Evolutionary conservation across 30 jellyfish, hydroid and myxozoan species (phyloP).

Genomic region (Pelagia noctiluca): DNA sequence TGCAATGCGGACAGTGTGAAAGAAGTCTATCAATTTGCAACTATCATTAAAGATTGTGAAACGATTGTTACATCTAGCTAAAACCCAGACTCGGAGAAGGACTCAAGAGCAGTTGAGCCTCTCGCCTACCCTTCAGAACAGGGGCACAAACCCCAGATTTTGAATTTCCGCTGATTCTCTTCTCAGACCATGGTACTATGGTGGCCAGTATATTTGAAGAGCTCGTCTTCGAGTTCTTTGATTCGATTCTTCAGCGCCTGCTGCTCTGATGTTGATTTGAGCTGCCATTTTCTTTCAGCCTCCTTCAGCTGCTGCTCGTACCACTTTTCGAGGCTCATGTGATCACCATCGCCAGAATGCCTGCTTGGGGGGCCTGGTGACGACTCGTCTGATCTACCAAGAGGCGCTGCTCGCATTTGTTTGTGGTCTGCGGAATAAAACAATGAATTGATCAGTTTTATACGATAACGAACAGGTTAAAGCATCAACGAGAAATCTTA

Average conservation of each 20-base stretch:
- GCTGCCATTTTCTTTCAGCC: conserved; percentile 78
- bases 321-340: conserved; percentile 73
- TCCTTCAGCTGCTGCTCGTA: conserved; percentile 74
- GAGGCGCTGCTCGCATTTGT: conserved; percentile 75
- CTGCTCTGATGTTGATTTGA: conserved; percentile 65
- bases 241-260: conserved; percentile 53
- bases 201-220: conserved; percentile 66
- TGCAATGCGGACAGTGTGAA: too few species aligned
- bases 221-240: conserved; percentile 69
- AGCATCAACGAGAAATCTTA: too few species aligned
- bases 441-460: background rate
- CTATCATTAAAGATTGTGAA: too few species aligned
- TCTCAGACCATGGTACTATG: conserved; percentile 71
- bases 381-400: conserved; percentile 77
- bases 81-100: too few species aligned
- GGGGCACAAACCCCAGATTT: too few species aligned
- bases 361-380: conserved; percentile 63
- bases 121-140: too few species aligned
- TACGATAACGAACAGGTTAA: too few species aligned
- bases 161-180: too few species aligned
- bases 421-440: conserved; percentile 15
- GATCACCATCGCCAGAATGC: conserved; percentile 79
- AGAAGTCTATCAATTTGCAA: too few species aligned
- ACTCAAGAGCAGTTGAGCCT: too few species aligned
- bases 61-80: too few species aligned